phyloP scores from a whole-genome alignment of 2,113 vertebrate species.

The Alces alces region DNA sequence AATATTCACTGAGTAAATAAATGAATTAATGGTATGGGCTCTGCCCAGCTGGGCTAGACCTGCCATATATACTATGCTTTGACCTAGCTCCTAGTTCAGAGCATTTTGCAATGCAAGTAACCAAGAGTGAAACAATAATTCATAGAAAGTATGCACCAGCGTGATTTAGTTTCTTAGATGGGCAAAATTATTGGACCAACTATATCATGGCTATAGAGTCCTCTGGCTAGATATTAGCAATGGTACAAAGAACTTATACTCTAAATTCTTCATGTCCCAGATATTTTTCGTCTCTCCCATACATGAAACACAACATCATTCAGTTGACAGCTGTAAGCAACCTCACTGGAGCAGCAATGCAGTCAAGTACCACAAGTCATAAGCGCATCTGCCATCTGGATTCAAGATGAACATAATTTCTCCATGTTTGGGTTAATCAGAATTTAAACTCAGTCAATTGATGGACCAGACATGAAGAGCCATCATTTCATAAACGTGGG shows the following conservation, averaged over 20 bases:
- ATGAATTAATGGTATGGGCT: not conserved
- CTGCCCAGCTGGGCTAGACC: not conserved
- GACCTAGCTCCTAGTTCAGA: not conserved
- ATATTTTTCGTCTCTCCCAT: conserved; percentile 20
- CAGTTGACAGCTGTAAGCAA: conserved; percentile 19
- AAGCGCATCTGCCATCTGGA: conserved; percentile 55
- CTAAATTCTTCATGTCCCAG: not conserved
- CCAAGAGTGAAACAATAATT: not conserved
- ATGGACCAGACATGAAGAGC: not conserved
- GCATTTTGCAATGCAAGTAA: conserved; percentile 23
- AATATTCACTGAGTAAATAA: not conserved
- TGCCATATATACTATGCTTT: not conserved
- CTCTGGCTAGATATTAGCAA: not conserved
- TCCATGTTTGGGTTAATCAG: conserved; percentile 46
- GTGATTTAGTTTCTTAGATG: not conserved
- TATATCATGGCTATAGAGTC: not conserved
- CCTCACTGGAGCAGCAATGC: conserved; percentile 42
- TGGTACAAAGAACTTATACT: not conserved
- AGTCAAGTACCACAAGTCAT: conserved; percentile 48
- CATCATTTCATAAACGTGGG: conserved; percentile 46
- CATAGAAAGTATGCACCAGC: not conserved
- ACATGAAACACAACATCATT: not conserved
- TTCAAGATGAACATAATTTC: conserved; percentile 53
- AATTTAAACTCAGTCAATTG: conserved; percentile 44
- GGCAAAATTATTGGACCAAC: not conserved